phyloP scores from a whole-genome alignment of 2,797 vertebrate genomes.

The Alcedo quadribrachys region DNA sequence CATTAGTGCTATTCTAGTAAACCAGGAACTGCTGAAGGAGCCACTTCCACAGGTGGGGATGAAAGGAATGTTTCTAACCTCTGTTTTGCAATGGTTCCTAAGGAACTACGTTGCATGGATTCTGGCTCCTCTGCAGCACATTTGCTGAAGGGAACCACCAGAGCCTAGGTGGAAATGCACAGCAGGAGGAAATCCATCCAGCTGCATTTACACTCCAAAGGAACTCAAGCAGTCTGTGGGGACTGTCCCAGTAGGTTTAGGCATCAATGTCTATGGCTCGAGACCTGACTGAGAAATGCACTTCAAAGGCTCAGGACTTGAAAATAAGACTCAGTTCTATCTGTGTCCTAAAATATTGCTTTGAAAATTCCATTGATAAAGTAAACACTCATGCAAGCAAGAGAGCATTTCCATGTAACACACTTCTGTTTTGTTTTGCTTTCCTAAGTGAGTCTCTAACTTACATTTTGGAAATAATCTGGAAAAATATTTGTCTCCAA shows the following conservation, averaged over 20 bases:
- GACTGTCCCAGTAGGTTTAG: background rate
- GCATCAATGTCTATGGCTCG: background rate
- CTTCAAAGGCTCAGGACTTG: background rate
- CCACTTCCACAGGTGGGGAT: constrained; percentile 32
- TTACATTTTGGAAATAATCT: background rate
- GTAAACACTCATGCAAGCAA: background rate
- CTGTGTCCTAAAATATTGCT: background rate
- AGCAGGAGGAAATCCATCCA: background rate
- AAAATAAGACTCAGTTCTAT: background rate
- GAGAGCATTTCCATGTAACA: background rate
- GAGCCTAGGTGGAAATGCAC: background rate
- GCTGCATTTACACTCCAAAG: background rate
- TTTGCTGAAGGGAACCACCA: constrained; percentile 7
- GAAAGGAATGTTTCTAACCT: constrained; percentile 40
- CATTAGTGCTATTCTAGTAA: constrained; percentile 16
- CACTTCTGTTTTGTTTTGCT: background rate
- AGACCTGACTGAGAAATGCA: background rate
- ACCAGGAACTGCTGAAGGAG: constrained; percentile 54
- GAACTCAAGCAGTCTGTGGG: background rate
- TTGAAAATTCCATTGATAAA: constrained; percentile 2
- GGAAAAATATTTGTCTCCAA: constrained; percentile 26
- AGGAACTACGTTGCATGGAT: background rate
- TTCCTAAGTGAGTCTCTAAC: background rate
- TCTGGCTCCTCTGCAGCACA: background rate
- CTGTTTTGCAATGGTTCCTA: constrained; percentile 42